Evolutionary conservation across 1,140 invertebrate species (phyloP), one percentile per base, ranked within the genome.

Genomic region (Chironomus striatipennis): DNA sequence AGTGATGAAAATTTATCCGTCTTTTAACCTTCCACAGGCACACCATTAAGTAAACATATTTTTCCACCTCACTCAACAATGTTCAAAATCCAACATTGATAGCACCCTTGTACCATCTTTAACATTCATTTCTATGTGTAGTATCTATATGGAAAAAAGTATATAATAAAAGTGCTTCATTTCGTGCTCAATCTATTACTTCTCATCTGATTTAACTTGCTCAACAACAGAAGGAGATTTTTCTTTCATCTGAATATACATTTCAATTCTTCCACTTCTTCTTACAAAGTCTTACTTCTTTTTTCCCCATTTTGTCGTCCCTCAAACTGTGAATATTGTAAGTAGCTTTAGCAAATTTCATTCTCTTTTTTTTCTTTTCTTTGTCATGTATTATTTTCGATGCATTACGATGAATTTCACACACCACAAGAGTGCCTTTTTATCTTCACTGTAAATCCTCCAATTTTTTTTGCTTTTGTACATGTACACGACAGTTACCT

Each of bases 101-200:
- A 34, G 24, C 24, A 34, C 24, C 24, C 24, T 34, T 34, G 24
- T 34, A 34, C 24, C 24, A 34, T 34, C 24, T 5, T 34, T 34
- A 34, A 34, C 24, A 34, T 34, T 34, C 24, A 34, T 34, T 34
- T 34, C n/a, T 34, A 1, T 34, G 5, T 34, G 24, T 34, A 34
- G 24, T 5, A 34, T 34, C 24, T 34, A 34, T 34, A 34, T 34
- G 24, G 2, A 2, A 2, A 34, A n/a, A n/a, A n/a, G n/a, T 34
- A 34, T 34, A 34, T 5, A 34, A 2, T 2, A 34, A 34, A 34
- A 34, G 24, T 34, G 24, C 24, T 34, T 34, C 24, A 57, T n/a
- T 57, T 57, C 47, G 47, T 57, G 47, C 47, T 57, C n/a, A 57
- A 57, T 57, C 47, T 57, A 57, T 57, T n/a, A 57, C 5, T 57